Evolutionary conservation across 2,113 vertebrate genomes (phyloP).

Genomic region (Pholis gunnellus): DNA sequence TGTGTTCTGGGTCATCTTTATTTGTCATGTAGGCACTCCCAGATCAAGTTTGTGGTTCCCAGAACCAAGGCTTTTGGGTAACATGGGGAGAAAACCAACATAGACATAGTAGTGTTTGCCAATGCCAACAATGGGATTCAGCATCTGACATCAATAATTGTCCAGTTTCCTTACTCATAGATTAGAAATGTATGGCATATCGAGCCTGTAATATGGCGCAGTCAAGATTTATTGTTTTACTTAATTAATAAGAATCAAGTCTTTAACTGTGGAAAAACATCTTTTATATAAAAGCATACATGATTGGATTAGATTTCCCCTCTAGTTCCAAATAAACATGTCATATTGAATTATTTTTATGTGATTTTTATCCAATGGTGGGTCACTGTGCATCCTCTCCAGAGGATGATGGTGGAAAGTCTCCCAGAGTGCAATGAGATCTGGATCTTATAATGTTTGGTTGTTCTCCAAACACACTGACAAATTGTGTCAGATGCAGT

Average conservation of each 20-base stretch:
- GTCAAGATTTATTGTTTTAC: conserved; percentile 1
- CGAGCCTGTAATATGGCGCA: background rate
- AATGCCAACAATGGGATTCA: conserved; percentile 8
- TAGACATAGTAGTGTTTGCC: background rate
- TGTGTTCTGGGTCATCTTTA: conserved; percentile 66
- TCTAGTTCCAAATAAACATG: conserved; percentile 49
- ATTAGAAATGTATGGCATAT: background rate
- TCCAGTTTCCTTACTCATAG: background rate
- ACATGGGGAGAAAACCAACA: conserved; percentile 35
- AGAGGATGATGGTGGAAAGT: conserved; percentile 45
- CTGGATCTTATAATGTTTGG: conserved; percentile 36
- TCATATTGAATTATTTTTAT: conserved; percentile 55
- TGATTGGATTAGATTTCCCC: conserved; percentile 35
- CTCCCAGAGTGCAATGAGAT: conserved; percentile 47
- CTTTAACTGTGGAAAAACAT: conserved; percentile 30
- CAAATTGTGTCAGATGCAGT: conserved; percentile 11
- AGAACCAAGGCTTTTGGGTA: conserved; percentile 44
- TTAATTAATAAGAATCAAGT: background rate
- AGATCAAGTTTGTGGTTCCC: conserved; percentile 54
- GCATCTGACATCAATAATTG: background rate
- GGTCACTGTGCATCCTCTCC: conserved; percentile 41
- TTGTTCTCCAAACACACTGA: conserved; percentile 30
- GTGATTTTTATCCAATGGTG: conserved; percentile 38
- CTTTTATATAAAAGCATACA: conserved; percentile 9
- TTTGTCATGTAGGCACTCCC: conserved; percentile 50